phyloP scores from a whole-genome alignment of 2,888 invertebrate genomes.

The Lasius fuliginosus region DNA sequence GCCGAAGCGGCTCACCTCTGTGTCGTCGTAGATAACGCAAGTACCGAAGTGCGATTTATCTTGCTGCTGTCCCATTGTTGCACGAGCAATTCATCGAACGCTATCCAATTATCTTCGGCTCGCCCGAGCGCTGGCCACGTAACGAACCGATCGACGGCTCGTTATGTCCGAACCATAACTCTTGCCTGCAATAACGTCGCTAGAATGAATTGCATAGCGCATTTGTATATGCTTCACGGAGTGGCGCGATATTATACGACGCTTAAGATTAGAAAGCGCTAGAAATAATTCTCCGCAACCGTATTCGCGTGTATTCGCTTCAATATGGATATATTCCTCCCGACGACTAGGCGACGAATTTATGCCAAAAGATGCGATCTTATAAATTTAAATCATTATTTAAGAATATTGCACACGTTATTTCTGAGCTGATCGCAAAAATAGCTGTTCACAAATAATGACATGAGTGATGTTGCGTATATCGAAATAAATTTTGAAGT shows the following conservation, averaged over 20 bases:
- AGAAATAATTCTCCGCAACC: conserved; percentile 50
- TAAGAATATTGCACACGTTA: conserved; percentile 26
- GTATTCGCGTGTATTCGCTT: conserved; percentile 4
- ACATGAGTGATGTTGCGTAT: conserved; percentile 24
- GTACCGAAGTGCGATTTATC: conserved; percentile 57
- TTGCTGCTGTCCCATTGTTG: conserved; percentile 69
- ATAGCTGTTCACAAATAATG: conserved; percentile 10
- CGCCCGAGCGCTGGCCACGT: conserved; percentile 57
- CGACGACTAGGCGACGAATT: conserved; percentile 24
- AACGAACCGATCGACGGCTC: conserved; percentile 77
- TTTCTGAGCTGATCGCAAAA: neutral
- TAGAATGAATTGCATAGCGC: conserved; percentile 70
- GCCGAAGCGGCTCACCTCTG: conserved; percentile 15
- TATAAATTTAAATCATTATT: neutral
- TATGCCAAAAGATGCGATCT: conserved; percentile 13
- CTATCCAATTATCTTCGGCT: conserved; percentile 73
- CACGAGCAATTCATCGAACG: conserved; percentile 68
- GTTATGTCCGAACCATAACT: conserved; percentile 72
- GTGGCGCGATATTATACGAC: conserved; percentile 59
- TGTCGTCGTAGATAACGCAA: conserved; percentile 18
- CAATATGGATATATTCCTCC: conserved; percentile 2
- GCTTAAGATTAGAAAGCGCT: conserved; percentile 69
- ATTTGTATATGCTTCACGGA: conserved; percentile 45
- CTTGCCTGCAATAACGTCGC: conserved; percentile 69
- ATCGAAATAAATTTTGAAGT: conserved; percentile 12